Base-by-base conservation (phyloP, 2,797 vertebrate genomes). In the Leptodactylus fallax region DNA sequence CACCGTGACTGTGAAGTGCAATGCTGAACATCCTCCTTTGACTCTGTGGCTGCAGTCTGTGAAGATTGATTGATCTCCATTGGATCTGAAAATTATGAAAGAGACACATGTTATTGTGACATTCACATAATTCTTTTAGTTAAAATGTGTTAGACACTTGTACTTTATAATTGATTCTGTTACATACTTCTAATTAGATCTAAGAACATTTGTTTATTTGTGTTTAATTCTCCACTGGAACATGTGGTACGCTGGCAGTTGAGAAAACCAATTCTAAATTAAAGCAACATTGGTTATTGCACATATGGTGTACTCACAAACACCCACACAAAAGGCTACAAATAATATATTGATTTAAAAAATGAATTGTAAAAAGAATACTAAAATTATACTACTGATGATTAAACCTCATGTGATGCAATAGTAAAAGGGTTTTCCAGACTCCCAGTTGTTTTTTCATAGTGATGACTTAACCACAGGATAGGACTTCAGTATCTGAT, bases 221-320 rank as follows among this genome's bases (percentile, higher is more conserved):
- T 85, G 83, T 85, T 77, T 85, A n/a, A 47, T 78, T 74, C 60
- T 77, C 53, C 49, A 16, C 10, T 63, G 51, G 7, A 77, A 60
- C 36, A 77, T 76, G 60, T 77, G 72, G 72, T 51, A 61, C 63
- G 56, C 72, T 85, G 36, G 36, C 36, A 36, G 36, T 36, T 36
- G 36, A 36, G 56, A 85, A 63, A 17, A 85, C 72, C 71, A 85
- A 77, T 23, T 63, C 71, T 65, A 85, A 85, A 85, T 85, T 77
- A 85, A 85, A 85, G 83, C 71, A 85, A 85, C 53, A 85, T 85
- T 77, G 76, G 45, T 61, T 21, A 49, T 77, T 77, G 71, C 19
- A n/a, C 71, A 85, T 85, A 61, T 85, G 83, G 55, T 74, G 16
- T 17, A 58, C 60, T 61, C 56, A 65, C n/a, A 79, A 5, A 78